Evolutionary conservation across 2,888 invertebrate genomes (phyloP), one percentile per base, ranked within the genome.

Genomic region (Laothoe populi): DNA sequence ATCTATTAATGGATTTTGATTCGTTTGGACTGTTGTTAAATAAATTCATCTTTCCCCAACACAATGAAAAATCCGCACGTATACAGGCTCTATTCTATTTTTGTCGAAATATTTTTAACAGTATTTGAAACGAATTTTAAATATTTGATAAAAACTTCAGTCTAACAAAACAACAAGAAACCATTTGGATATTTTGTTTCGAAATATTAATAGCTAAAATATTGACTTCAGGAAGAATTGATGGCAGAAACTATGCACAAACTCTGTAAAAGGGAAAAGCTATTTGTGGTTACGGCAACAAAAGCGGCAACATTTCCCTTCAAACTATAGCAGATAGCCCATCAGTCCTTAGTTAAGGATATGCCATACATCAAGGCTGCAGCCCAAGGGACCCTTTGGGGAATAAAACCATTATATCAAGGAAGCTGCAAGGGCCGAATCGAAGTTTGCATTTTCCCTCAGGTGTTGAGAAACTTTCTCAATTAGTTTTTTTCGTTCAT

Each of bases 401-500:
- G 53, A 4, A 19, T 35, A 31, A 48, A 53, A 19, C 53, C 10
- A 19, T 53, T 31, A 53, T 31, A 11, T 7, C n/a, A 11, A 13
- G 31, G 31, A 10, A 35, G 19, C 53, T 53, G 35, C 35, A 31
- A 53, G 19, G 19, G n/a, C 11, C 13, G 23, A 46, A 46, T 53
- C 19, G 4, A n/a, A 16, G 35, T 35, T 53, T 53, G 53, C 31
- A 53, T 53, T 53, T 31, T 53, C 31, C 19, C 31, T 53, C 53
- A 53, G 53, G 53, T 53, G 53, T 35, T 19, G 4, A 4, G n/a
- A 21, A 53, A 53, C 35, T 53, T 53, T 53, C 26, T 31, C 31
- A 53, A 53, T 53, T 53, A 53, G 53, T 53, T 53, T 53, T 45
- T 53, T 53, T 4, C 53, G n/a, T 53, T 19, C 19, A 35, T 31